Base-by-base conservation (phyloP, 2,797 vertebrate genomes). In the Eupleurogrammus muticus region DNA sequence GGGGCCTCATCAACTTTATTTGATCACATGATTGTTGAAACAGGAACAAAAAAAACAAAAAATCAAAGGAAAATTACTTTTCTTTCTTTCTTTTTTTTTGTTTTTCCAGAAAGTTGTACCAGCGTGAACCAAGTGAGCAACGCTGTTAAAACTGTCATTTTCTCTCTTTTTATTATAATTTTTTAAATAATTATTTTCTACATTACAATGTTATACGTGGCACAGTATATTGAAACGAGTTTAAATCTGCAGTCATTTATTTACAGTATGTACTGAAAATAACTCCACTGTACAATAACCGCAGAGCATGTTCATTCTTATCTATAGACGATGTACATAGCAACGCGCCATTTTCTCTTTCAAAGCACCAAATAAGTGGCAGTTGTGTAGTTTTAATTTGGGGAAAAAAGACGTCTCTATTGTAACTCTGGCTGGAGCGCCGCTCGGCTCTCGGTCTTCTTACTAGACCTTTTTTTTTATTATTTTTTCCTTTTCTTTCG, bases 321-420 rank as follows among this genome's bases (percentile, higher is more conserved):
- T 86, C 89, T 92, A 87, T 83, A 92, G 86, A 90, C 71, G n/a
- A 90, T 94, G 93, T 94, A 93, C 91, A 93, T 92, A 93, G 92
- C 89, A 81, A 86, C 64, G 79, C 74, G 75, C 79, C 91, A 88
- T 92, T 85, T 83, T 91, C 78, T 90, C 83, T 88, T 88, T 86
- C 84, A 85, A 83, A 89, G 90, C 92, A 92, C 89, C 92, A 90
- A 86, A 93, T 87, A 87, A 83, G 82, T 90, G 90, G 89, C 92
- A 87, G 88, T 73, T 92, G 88, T 91, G 88, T 91, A 77, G 84
- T 85, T 90, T 88, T 85, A 42, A 66, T 84, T 79, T 83, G 61
- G 89, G 82, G 75, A 89, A 84, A 28, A 28, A n/a, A n/a, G n/a
- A n/a, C n/a, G 78, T 90, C 86, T 91, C 86, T 91, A 84, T 89